These are phyloP conservation scores for Brachyrhaphis roseni DNA, from an alignment of 2,797 vertebrate genomes.

Conservation along the genomic window DNA sequence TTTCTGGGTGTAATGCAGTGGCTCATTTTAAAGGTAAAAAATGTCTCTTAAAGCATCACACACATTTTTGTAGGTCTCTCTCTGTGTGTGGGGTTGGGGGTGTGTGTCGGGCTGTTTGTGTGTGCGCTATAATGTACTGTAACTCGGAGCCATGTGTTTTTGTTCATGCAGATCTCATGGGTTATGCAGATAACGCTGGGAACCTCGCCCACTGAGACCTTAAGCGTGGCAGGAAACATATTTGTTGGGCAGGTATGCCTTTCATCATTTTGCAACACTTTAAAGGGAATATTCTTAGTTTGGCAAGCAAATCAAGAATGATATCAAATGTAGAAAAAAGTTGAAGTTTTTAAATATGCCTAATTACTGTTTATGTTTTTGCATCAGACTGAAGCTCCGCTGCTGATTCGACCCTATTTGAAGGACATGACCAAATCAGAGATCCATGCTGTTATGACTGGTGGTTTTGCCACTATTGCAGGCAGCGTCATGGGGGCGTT, in stretches of 20 bases:
- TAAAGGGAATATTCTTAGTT: not conserved
- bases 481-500: conserved; percentile 97
- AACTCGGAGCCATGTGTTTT: conserved; percentile 55
- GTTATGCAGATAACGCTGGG: conserved; percentile 93
- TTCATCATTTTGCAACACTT: not conserved
- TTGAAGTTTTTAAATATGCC: not conserved
- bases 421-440: conserved; percentile 94
- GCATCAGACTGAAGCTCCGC: conserved; percentile 89
- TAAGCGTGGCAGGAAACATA: conserved; percentile 96
- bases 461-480: conserved; percentile 94
- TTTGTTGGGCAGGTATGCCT: conserved; percentile 93
- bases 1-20: conserved; percentile 93
- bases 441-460: conserved; percentile 92
- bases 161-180: conserved; percentile 89
- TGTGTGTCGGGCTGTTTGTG: too few species aligned
- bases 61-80: not conserved
- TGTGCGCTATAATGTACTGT: not conserved
- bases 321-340: not conserved
- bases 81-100: too few species aligned
- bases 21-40: conserved; percentile 92
- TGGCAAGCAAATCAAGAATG: not conserved
- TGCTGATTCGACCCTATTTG: conserved; percentile 93
- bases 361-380: conserved; percentile 3
- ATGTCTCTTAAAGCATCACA: not conserved
- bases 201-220: conserved; percentile 90